phyloP scores from a whole-genome alignment of 2,797 vertebrate genomes.

The Diglossa cyanea region DNA sequence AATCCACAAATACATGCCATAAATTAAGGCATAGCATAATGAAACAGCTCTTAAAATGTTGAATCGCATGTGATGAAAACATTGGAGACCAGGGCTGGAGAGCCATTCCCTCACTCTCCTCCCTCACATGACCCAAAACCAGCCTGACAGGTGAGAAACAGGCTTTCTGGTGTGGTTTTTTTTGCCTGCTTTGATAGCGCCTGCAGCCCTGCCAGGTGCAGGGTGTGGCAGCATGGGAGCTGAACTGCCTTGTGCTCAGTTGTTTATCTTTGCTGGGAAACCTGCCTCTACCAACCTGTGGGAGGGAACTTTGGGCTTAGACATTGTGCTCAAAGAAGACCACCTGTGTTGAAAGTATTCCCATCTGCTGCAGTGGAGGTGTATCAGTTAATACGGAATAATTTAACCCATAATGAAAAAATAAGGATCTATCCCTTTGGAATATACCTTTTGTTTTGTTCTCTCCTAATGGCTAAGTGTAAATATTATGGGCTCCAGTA shows the following conservation, averaged over 20 bases:
- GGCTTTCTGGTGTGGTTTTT: conserved; percentile 58
- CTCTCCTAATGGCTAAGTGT: neutral
- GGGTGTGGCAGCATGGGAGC: conserved; percentile 55
- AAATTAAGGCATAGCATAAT: neutral
- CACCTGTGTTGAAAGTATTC: neutral
- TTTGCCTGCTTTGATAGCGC: conserved; percentile 23
- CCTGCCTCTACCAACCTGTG: neutral
- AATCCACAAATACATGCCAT: neutral
- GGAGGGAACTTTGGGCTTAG: neutral
- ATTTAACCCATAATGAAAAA: neutral
- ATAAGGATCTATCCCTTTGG: neutral
- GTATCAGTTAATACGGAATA: neutral
- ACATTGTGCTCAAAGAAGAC: neutral
- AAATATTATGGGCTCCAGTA: neutral
- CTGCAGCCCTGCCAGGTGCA: conserved; percentile 36
- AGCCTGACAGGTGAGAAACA: conserved; percentile 56
- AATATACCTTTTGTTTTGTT: neutral
- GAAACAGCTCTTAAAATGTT: neutral
- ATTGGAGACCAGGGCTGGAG: neutral
- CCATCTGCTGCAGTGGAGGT: neutral
- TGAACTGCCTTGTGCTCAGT: neutral
- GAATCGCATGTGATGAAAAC: neutral
- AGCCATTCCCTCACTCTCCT: neutral
- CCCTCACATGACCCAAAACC: conserved; percentile 37
- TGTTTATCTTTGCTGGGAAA: conserved; percentile 41